phyloP scores from a whole-genome alignment of 2,797 vertebrate species.

The Aselliscus stoliczkanus region DNA sequence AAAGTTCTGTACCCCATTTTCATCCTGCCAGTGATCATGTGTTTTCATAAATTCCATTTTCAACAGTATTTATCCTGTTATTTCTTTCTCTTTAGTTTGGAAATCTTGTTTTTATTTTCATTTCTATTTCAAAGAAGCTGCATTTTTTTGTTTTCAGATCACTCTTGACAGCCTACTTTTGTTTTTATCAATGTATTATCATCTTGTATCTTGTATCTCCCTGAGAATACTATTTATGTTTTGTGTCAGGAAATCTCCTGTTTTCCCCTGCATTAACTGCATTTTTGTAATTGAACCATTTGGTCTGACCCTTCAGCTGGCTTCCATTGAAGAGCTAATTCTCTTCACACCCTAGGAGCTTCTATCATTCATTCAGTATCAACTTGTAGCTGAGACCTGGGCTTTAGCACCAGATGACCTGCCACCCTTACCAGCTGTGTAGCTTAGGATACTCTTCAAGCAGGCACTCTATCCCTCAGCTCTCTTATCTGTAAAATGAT shows the following conservation, averaged over 20 bases:
- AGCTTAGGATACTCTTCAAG: background rate
- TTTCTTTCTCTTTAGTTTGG: background rate
- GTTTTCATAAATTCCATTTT: constrained; percentile 24
- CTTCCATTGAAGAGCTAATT: background rate
- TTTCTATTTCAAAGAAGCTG: constrained; percentile 29
- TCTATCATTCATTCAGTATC: background rate
- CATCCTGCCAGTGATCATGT: background rate
- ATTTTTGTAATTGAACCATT: background rate
- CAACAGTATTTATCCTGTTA: background rate
- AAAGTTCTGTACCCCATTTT: background rate
- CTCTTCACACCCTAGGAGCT: background rate
- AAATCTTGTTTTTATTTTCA: constrained; percentile 30
- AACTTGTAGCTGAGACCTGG: background rate
- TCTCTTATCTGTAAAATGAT: background rate
- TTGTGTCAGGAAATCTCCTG: background rate
- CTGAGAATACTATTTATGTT: background rate
- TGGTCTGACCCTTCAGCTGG: background rate
- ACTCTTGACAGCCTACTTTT: constrained; percentile 10
- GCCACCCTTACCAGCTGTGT: background rate
- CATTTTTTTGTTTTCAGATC: background rate
- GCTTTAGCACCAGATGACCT: background rate
- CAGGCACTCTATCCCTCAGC: background rate
- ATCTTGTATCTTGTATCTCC: background rate
- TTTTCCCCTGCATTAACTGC: background rate
- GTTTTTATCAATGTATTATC: background rate